A percentile compares a stretch with the other conserved stretches of the same genome.
Conservation (phyloP, 1,140 invertebrate genomes). For the Zaprionus vittiger region DNA sequence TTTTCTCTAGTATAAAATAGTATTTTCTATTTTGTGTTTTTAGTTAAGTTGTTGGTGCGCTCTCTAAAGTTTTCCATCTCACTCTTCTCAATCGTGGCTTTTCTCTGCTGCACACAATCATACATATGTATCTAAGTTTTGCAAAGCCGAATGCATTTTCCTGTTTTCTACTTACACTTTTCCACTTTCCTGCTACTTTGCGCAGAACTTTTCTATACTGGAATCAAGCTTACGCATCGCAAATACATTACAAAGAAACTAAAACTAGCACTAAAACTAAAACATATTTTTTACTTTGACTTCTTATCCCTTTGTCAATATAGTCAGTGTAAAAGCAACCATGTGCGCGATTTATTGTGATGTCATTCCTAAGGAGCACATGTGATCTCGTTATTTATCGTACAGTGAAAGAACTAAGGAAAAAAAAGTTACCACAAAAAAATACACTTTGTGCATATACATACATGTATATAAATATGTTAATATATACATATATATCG, state of each 20-base stretch:
- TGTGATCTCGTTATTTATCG: no score
- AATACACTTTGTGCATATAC: no score
- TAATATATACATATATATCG: no score
- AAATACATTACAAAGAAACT: slow-evolving; percentile 24
- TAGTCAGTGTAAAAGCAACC: not conserved
- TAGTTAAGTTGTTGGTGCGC: not conserved
- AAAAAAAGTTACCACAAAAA: no score
- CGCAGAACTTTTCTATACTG: slow-evolving; percentile 18
- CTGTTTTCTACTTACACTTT: not conserved
- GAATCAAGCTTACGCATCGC: slow-evolving; percentile 20
- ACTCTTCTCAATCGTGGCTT: not conserved
- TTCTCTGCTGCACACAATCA: not conserved
- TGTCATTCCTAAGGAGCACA: no score
- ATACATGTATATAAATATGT: no score
- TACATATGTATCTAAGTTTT: not conserved
- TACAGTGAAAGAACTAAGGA: no score
- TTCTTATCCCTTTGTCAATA: not conserved
- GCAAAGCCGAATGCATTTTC: slow-evolving; percentile 15
- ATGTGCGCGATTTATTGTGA: not conserved
- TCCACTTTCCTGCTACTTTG: not conserved
- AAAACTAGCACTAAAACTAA: slow-evolving; percentile 4
- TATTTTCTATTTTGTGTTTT: not conserved
- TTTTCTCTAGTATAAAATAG: not conserved
- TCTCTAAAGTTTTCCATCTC: not conserved
- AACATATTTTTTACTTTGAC: not conserved